Conservation (phyloP, 2,797 vertebrate genomes). For the Coluber constrictor region DNA sequence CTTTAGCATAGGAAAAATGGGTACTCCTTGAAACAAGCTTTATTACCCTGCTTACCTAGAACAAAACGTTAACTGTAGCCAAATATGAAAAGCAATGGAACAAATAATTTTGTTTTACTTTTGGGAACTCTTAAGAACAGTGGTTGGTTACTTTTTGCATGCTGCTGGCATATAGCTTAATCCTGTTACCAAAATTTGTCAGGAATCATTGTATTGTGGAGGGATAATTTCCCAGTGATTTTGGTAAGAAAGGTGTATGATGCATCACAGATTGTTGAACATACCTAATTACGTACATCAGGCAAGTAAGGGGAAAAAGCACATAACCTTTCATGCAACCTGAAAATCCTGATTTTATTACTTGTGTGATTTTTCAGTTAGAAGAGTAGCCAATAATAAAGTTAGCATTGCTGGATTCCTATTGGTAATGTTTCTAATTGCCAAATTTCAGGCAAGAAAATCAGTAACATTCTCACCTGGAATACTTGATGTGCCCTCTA, state of each 20-base stretch:
- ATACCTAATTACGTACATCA: background rate
- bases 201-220: background rate
- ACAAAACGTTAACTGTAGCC: background rate
- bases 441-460: constrained; percentile 15
- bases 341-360: background rate
- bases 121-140: background rate
- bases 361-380: background rate
- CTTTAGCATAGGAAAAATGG: background rate
- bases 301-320: background rate
- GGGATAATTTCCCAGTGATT: background rate
- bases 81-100: background rate
- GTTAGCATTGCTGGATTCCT: background rate
- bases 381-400: background rate
- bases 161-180: background rate
- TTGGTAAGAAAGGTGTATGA: background rate
- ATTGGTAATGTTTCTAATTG: background rate
- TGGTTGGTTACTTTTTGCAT: background rate
- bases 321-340: background rate
- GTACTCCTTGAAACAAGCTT: background rate
- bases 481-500: background rate
- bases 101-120: background rate
- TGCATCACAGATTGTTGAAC: background rate
- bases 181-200: background rate
- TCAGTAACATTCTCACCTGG: background rate
- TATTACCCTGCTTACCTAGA: background rate